Evolutionary conservation across 2,888 invertebrate species (phyloP), one percentile per base, ranked within the genome.

Genomic region (Plagodis dolabraria): DNA sequence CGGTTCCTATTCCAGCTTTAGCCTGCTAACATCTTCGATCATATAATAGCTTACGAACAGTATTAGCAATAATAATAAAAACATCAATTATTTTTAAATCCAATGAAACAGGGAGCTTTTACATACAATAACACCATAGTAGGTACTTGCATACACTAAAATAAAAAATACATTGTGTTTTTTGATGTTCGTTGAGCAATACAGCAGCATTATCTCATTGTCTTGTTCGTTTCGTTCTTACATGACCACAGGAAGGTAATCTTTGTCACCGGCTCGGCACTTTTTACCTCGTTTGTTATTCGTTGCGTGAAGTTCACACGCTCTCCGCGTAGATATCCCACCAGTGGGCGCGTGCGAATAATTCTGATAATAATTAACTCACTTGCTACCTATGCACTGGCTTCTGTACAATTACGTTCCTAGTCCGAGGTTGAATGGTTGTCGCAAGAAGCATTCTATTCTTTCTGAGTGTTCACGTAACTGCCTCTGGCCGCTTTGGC

Each of bases 361-460:
- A 77, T 75, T 79, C 75, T 73, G 72, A 69, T 74, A 63, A 76
- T 77, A 79, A 84, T 81, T 79, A 79, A 79, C 73, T 79, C 71
- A 68, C 67, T 77, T 72, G 75, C 71, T 78, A 73, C 76, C 74
- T 65, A 74, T 77, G 76, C 75, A 75, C 76, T 74, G 75, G 80
- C 83, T 86, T 85, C 83, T 77, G 79, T 70, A 82, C 80, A 84
- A 85, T 69, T 67, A 69, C 63, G 63, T 60, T 44, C 57, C 52
- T 65, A 49, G 69, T 50, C 82, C 86, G 86, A 87, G 85, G 85
- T 76, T 86, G 83, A 77, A 75, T 79, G 67, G 66, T 74, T 87
- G 83, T 86, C 81, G 87, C 83, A 86, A 87, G 83, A 81, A 49
- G 72, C 82, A 80, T 87, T 84, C 83, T 84, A 85, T 87, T 86